Base-by-base conservation (phyloP, 2,888 invertebrate species). In the Platerodrilus igneus region DNA sequence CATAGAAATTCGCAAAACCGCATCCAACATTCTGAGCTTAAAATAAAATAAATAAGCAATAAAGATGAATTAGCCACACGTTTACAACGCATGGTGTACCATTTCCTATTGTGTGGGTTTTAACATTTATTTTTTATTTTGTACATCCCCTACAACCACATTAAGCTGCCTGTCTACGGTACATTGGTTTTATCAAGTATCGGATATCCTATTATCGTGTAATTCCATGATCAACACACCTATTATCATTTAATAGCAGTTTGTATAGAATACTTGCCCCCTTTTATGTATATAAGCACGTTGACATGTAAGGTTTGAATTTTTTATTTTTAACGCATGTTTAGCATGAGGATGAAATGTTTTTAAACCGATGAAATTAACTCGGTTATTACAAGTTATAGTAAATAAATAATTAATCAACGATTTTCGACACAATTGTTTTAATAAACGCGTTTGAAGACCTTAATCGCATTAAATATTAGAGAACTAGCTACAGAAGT, bases 161-260 rank as follows among this genome's bases (percentile, higher is more conserved):
- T 30, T 23, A 41, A 36, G 37, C 34, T 38, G 27, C 44, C 34
- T 37, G 46, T 47, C 45, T 42, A 37, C 48, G 50, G 50, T 48
- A 51, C 53, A 43, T 51, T 44, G 47, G 42, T 50, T 47, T 45
- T 45, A 41, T 47, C 46, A 46, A 38, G 47, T 53, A 53, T 53
- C 53, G 46, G 41, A 46, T 53, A 46, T 45, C 53, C 53, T 43
- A 52, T 53, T 53, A 52, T 53, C 36, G 41, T 36, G 42, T 51
- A 49, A 53, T 52, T 53, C 49, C 50, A 53, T 46, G 49, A 50
- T 51, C 49, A 48, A 46, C 51, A 47, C 51, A 50, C 52, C 45
- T 49, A 52, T 50, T 50, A 50, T 50, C 50, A 50, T 50, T 47
- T 48, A 48, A 50, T 50, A 45, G 38, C 29, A 41, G 38, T 36